phyloP scores from a whole-genome alignment of 2,888 invertebrate species.

The Cheilosia soror region DNA sequence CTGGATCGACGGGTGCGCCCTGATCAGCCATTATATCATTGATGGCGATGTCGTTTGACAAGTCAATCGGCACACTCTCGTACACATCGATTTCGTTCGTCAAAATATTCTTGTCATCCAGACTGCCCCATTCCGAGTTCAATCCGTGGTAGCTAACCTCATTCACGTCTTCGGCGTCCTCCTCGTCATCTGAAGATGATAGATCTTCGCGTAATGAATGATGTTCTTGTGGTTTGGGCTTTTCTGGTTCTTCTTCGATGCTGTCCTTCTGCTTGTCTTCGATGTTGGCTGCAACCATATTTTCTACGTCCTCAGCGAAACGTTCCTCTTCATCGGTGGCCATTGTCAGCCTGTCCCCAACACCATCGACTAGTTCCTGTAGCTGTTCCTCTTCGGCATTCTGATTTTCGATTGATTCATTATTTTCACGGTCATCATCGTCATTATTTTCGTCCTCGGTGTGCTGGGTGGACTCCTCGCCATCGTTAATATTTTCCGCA shows the following conservation, averaged over 20 bases:
- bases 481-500: slow-evolving; percentile 69
- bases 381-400: slow-evolving; percentile 36
- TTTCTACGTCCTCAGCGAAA: slow-evolving; percentile 44
- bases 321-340: slow-evolving; percentile 30
- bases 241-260: slow-evolving; percentile 25
- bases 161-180: slow-evolving; percentile 69
- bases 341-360: slow-evolving; percentile 55
- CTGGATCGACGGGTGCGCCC: slow-evolving; percentile 81
- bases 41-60: slow-evolving; percentile 83
- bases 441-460: slow-evolving; percentile 35
- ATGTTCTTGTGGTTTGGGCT: background rate
- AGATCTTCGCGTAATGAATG: slow-evolving; percentile 79
- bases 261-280: slow-evolving; percentile 7
- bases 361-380: slow-evolving; percentile 42
- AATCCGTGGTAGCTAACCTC: slow-evolving; percentile 78
- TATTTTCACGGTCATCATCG: slow-evolving; percentile 53
- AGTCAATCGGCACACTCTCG: slow-evolving; percentile 80
- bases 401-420: slow-evolving; percentile 60
- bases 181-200: slow-evolving; percentile 80
- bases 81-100: slow-evolving; percentile 81
- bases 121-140: slow-evolving; percentile 80
- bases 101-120: slow-evolving; percentile 79
- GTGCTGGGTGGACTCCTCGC: slow-evolving; percentile 55
- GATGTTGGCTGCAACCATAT: slow-evolving; percentile 25
- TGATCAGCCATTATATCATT: slow-evolving; percentile 82